Evolutionary conservation across 2,797 vertebrate species (phyloP).

Genomic region (Pseudochromis fuscus): DNA sequence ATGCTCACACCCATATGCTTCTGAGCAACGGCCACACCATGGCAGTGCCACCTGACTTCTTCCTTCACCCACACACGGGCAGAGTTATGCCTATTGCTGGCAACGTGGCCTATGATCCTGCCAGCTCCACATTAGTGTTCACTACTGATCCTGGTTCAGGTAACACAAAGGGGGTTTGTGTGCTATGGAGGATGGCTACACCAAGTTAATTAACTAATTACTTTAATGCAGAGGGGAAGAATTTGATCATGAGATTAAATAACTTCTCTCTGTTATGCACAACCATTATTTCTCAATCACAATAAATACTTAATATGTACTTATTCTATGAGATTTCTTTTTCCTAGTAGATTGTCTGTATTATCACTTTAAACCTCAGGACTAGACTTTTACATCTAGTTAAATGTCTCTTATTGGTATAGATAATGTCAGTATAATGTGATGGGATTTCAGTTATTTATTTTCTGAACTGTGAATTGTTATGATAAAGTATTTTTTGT

Average conservation of each 20-base stretch:
- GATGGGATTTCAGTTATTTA: not conserved
- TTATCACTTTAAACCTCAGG: not conserved
- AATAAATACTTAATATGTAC: not conserved
- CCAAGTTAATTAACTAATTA: not conserved
- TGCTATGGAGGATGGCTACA: not conserved
- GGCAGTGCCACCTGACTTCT: constrained; percentile 84
- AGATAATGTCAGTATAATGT: not conserved
- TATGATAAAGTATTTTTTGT: too few relatives aligned
- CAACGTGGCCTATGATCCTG: constrained; percentile 88
- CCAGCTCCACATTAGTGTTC: constrained; percentile 82
- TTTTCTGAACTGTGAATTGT: too few relatives aligned
- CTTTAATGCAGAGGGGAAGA: not conserved
- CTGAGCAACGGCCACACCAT: constrained; percentile 82
- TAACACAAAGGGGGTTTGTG: constrained; percentile 32
- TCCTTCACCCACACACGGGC: constrained; percentile 89
- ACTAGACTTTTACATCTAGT: not conserved
- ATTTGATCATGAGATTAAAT: not conserved
- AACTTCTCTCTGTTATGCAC: not conserved
- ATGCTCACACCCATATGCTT: constrained; percentile 82
- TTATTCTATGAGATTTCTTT: not conserved
- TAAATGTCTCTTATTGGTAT: not conserved
- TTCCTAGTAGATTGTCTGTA: not conserved
- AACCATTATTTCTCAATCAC: not conserved
- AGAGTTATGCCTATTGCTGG: constrained; percentile 87
- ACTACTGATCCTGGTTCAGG: constrained; percentile 82